These are phyloP conservation scores for Noctuana brunneofusca DNA, from an alignment of 2,888 invertebrate species.

Conservation along the genomic window DNA sequence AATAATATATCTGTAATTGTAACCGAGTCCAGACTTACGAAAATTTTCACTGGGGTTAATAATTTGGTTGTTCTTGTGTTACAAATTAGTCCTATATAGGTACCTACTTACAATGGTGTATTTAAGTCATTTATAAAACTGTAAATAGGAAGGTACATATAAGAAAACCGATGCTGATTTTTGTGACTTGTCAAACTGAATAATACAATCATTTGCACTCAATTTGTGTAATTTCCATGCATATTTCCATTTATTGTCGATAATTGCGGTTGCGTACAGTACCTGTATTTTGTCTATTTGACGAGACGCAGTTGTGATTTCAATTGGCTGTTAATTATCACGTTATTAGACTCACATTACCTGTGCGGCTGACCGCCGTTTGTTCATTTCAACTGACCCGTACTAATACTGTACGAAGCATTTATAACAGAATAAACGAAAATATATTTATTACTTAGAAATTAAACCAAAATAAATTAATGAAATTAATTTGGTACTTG, in stretches of 20 bases:
- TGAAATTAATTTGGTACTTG: no score
- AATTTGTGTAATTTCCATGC: background rate
- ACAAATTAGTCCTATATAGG: no score
- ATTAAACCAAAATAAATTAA: no score
- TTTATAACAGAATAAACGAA: background rate
- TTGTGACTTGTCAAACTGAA: no score
- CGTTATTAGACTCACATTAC: slow-evolving; percentile 3
- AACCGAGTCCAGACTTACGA: slow-evolving; percentile 52
- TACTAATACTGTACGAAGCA: background rate
- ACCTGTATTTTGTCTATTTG: background rate
- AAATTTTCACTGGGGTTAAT: slow-evolving; percentile 42
- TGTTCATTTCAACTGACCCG: slow-evolving; percentile 3
- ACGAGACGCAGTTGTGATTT: background rate
- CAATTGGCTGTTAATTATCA: slow-evolving; percentile 5
- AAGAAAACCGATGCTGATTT: no score
- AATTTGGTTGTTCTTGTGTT: background rate
- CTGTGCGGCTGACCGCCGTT: slow-evolving; percentile 1
- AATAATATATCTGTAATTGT: slow-evolving; percentile 80
- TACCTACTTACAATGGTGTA: no score
- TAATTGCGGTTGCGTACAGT: background rate
- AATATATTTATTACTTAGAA: no score
- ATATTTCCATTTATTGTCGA: background rate
- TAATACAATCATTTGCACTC: background rate
- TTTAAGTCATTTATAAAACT: no score
- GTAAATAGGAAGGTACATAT: no score